Base-by-base conservation (phyloP, 1,140 invertebrate species). In the Drosophila varians region DNA sequence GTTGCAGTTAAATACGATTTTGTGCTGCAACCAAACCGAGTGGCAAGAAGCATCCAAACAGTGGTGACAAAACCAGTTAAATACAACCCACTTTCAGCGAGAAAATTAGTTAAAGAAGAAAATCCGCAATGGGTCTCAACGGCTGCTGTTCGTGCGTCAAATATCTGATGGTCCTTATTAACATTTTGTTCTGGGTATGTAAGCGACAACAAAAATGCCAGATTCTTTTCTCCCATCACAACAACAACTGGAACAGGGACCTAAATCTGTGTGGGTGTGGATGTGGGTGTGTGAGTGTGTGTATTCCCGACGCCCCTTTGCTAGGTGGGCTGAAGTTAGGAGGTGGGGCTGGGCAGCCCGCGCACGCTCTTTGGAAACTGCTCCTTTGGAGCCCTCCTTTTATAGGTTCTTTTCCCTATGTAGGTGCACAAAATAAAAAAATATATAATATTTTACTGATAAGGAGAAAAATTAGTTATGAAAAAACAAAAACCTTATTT, bases 171-270 rank as follows among this genome's bases (percentile, higher is more conserved):
- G 92, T 95, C 56, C 91, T 95, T 62, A 92, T 96, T 70, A 96
- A 95, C 90, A 90, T 95, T 23, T 91, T 95, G 83, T 95, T 95
- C 92, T 94, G 94, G 94, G 95, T 95, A 92, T 94, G 94, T 92
- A 82, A 56, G 31, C 31, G 36, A 46, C 57, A 61, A 58, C 40
- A 66, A 56, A 65, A 84, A 64, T 34, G 9, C 14, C 11, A 43
- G 62, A 53, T 40, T 36, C 28, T 52, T 28, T 34, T 46, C 43
- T 47, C 42, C 46, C 36, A 66, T 68, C 53, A 53, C 57, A 58
- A 47, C 49, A 80, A 68, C 68, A 82, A 82, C 42, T 83, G 57
- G 70, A 84, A 78, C 79, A 69, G 38, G 73, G 38, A 84, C 57
- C 49, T 53, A 36, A 62, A 26, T 28, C 11, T 18, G 28, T 31